phyloP scores from a whole-genome alignment of 2,888 invertebrate species.

The Aphodius granarius region DNA sequence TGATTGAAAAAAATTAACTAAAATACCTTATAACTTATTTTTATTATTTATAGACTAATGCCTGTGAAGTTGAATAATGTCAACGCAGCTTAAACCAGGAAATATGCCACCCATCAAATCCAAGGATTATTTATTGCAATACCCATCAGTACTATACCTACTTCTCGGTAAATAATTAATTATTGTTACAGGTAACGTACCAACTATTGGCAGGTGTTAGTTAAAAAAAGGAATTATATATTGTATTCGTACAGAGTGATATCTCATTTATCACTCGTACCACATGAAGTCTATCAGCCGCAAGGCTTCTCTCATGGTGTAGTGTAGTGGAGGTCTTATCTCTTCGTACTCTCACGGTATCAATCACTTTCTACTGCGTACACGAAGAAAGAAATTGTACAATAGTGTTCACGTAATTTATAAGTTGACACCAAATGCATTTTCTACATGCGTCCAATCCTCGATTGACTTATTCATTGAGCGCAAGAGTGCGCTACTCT shows the following conservation, averaged over 20 bases:
- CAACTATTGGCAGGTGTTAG: slow-evolving; percentile 5
- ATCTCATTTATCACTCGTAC: slow-evolving; percentile 19
- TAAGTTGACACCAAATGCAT: slow-evolving; percentile 7
- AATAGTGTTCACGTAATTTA: slow-evolving; percentile 11
- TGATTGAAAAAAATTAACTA: too few relatives aligned
- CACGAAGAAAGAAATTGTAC: slow-evolving; percentile 11
- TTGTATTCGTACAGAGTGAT: slow-evolving; percentile 4
- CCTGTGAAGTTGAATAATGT: not conserved
- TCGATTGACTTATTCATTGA: slow-evolving; percentile 10
- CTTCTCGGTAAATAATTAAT: slow-evolving; percentile 8
- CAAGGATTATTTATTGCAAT: not conserved
- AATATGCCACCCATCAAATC: not conserved
- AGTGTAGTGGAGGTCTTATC: slow-evolving; percentile 12
- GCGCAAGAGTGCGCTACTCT: slow-evolving; percentile 4
- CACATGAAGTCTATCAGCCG: slow-evolving; percentile 6
- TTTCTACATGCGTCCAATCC: slow-evolving; percentile 10
- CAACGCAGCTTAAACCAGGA: not conserved
- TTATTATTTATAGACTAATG: too few relatives aligned
- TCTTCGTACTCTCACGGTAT: slow-evolving; percentile 15
- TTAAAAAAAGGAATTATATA: slow-evolving; percentile 3
- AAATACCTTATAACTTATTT: too few relatives aligned
- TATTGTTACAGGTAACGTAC: slow-evolving; percentile 4
- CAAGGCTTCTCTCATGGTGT: not conserved
- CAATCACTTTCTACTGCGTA: slow-evolving; percentile 20
- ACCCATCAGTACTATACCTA: not conserved